Percentiles rank a stretch among this genome's conserved stretches.
Evolutionary conservation across 2,113 vertebrate genomes (phyloP).

Genomic region (Aepyceros melampus): DNA sequence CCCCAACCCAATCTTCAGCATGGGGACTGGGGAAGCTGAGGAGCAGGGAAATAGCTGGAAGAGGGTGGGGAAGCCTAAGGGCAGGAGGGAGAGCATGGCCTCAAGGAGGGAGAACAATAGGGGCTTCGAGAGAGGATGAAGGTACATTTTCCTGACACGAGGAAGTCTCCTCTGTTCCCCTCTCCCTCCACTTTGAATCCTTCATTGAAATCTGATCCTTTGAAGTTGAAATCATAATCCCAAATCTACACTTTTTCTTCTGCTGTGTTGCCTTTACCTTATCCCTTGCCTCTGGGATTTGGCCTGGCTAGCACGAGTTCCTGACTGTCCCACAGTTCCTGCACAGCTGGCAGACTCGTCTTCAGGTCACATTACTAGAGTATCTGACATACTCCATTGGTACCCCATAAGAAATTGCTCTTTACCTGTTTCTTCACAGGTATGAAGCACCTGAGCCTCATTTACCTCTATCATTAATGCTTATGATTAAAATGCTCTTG

Average conservation of each 20-base stretch:
- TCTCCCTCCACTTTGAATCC: neutral
- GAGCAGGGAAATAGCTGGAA: neutral
- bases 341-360: neutral
- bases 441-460: neutral
- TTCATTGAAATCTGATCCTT: neutral
- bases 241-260: neutral
- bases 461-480: neutral
- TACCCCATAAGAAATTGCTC: neutral
- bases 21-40: neutral
- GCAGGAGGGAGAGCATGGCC: neutral
- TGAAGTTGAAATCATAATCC: neutral
- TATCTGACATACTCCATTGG: neutral
- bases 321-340: neutral
- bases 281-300: neutral
- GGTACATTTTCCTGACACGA: neutral
- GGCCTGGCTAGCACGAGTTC: neutral
- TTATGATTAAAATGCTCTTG: neutral
- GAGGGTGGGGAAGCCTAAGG: neutral
- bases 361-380: neutral
- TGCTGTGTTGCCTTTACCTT: neutral
- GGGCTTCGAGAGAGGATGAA: neutral
- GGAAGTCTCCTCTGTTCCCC: neutral
- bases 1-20: neutral
- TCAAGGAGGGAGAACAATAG: neutral
- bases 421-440: neutral